A percentile compares a stretch with the other conserved stretches of the same genome.
These are phyloP conservation scores for Aelia acuminata DNA, from an alignment of 2,888 invertebrate species.

Conservation along the genomic window DNA sequence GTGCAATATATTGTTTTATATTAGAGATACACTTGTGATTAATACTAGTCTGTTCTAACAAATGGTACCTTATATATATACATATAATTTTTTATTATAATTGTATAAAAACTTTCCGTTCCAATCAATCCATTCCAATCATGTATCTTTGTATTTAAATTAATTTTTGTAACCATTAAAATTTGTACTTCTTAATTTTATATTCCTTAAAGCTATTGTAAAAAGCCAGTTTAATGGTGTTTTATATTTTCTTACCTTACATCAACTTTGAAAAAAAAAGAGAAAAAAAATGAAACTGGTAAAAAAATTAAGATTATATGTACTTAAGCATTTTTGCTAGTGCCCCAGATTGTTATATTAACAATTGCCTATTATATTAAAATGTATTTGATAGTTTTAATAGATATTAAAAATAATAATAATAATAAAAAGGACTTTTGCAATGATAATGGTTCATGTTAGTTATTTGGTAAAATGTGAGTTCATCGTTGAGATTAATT, in stretches of 20 bases:
- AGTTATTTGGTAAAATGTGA: too few relatives aligned
- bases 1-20: neutral
- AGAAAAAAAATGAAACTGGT: too few relatives aligned
- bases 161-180: slow-evolving; percentile 29
- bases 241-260: slow-evolving; percentile 42
- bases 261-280: neutral
- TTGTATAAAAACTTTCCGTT: slow-evolving; percentile 41
- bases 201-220: slow-evolving; percentile 16
- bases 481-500: too few relatives aligned
- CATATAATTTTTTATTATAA: slow-evolving; percentile 26
- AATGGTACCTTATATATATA: slow-evolving; percentile 38
- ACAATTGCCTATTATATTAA: neutral
- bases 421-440: neutral
- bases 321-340: neutral
- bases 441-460: slow-evolving; percentile 6
- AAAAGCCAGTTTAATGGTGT: slow-evolving; percentile 15
- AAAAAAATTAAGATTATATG: neutral
- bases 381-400: neutral
- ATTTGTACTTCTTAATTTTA: slow-evolving; percentile 26
- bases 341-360: slow-evolving; percentile 9
- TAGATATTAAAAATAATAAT: neutral
- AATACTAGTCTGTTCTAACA: slow-evolving; percentile 42
- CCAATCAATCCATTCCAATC: slow-evolving; percentile 42
- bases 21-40: slow-evolving; percentile 27
- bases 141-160: slow-evolving; percentile 5